Evolutionary conservation across 2,113 vertebrate genomes (phyloP).

Genomic region (Chascanopsetta lugubris): DNA sequence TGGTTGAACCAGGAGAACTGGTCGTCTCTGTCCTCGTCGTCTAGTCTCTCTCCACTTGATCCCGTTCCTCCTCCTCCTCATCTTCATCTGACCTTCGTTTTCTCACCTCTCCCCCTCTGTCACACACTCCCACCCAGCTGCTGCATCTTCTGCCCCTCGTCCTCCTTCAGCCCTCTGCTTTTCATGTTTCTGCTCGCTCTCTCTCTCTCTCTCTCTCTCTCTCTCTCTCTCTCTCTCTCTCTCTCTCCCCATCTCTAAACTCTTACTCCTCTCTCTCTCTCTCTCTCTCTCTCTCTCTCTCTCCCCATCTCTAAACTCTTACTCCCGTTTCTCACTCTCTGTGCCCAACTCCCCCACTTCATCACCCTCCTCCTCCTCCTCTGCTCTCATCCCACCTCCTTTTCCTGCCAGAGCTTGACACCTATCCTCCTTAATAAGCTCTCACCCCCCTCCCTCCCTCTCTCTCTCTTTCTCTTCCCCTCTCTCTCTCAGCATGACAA

Average conservation of each 20-base stretch:
- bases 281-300: slow-evolving; percentile 1
- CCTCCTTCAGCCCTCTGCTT: slow-evolving; percentile 7
- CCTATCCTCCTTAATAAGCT: slow-evolving; percentile 76
- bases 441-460: slow-evolving; percentile 43
- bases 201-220: not conserved
- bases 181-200: not conserved
- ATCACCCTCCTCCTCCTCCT: slow-evolving; percentile 26
- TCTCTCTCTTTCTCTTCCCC: slow-evolving; percentile 48
- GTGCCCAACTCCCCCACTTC: slow-evolving; percentile 23
- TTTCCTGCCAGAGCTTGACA: slow-evolving; percentile 73
- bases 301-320: not conserved
- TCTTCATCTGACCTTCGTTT: slow-evolving; percentile 12
- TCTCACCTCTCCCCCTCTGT: slow-evolving; percentile 1
- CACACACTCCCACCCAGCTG: slow-evolving; percentile 8
- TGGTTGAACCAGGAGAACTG: not conserved
- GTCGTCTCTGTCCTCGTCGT: not conserved
- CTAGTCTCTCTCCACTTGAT: slow-evolving; percentile 17
- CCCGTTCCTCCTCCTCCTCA: slow-evolving; percentile 12
- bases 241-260: no score
- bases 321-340: slow-evolving; percentile 12
- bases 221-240: not conserved
- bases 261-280: slow-evolving; percentile 29
- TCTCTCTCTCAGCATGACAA: slow-evolving; percentile 71
- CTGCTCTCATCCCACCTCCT: slow-evolving; percentile 58
- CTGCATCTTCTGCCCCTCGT: slow-evolving; percentile 28